Conservation (phyloP, 1,140 invertebrate genomes). For the Periplaneta americana region DNA sequence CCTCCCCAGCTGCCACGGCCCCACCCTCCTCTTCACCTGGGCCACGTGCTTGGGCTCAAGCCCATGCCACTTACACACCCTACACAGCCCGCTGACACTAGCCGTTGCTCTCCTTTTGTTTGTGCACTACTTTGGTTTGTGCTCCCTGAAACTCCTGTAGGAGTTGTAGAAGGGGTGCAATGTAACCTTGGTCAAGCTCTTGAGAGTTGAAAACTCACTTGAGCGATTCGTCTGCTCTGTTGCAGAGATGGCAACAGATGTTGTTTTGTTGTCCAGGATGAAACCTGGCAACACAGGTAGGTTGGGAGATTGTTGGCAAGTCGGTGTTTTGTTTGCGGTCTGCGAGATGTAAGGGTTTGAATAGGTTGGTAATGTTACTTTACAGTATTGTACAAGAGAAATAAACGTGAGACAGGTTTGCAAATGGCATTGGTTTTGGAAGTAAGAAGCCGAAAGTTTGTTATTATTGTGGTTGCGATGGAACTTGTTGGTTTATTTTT, state of each 20-base stretch:
- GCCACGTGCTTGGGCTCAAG: conserved; percentile 4
- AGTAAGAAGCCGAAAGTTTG: not conserved
- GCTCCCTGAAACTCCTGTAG: not conserved
- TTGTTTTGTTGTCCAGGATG: conserved; percentile 19
- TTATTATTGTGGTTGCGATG: not conserved
- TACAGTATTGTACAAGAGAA: not conserved
- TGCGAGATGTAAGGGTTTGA: not conserved
- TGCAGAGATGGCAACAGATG: not conserved
- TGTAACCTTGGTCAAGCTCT: conserved; percentile 5
- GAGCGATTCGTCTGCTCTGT: conserved; percentile 1
- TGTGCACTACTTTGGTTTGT: not conserved
- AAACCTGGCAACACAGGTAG: conserved; percentile 18
- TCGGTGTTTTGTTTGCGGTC: not conserved
- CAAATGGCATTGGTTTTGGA: not conserved
- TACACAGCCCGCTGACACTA: conserved; percentile 21
- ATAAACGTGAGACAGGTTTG: not conserved
- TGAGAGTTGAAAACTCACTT: conserved; percentile 9
- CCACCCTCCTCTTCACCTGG: not conserved
- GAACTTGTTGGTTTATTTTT: not conserved
- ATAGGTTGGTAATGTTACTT: not conserved
- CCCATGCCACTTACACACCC: conserved; percentile 14
- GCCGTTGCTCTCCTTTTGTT: not conserved
- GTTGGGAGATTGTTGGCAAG: not conserved
- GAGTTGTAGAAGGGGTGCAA: conserved; percentile 3
- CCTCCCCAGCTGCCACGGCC: conserved; percentile 7